A percentile compares a stretch with the other conserved stretches of the same genome.
Conservation (phyloP, 2,797 vertebrate species). For the Phalanger gymnotis region DNA sequence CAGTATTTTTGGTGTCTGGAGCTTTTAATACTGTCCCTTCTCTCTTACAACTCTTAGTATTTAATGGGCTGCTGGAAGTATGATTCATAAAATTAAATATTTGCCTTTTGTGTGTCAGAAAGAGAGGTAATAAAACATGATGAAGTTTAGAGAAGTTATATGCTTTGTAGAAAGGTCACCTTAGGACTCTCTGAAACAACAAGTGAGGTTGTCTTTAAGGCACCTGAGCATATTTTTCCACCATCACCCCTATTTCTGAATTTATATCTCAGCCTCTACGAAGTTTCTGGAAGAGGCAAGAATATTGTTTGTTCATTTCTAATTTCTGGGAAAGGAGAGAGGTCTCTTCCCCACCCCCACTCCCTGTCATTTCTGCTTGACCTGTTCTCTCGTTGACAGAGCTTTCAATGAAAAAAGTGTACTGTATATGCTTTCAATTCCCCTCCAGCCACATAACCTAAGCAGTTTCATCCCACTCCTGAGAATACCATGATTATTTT, state of each 20-base stretch:
- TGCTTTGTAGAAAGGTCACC: conserved; percentile 45
- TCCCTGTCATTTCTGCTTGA: conserved; percentile 17
- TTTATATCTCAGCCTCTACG: conserved; percentile 41
- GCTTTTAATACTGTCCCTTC: conserved; percentile 47
- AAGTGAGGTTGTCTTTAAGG: conserved; percentile 50
- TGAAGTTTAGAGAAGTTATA: conserved; percentile 47
- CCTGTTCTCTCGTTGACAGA: conserved; percentile 52
- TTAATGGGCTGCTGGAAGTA: conserved; percentile 11
- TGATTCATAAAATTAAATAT: conserved; percentile 35
- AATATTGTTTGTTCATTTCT: conserved; percentile 53
- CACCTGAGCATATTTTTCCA: conserved; percentile 53
- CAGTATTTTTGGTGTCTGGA: conserved; percentile 31
- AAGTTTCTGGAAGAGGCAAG: conserved; percentile 52
- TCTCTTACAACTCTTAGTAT: conserved; percentile 47
- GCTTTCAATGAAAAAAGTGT: conserved; percentile 21
- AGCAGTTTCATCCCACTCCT: conserved; percentile 1
- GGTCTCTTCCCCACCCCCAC: conserved; percentile 4
- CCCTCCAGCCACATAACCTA: background rate
- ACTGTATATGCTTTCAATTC: conserved; percentile 31
- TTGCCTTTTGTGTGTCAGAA: conserved; percentile 43
- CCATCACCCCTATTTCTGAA: conserved; percentile 40
- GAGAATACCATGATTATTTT: conserved; percentile 25
- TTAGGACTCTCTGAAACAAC: conserved; percentile 57
- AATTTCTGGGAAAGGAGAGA: conserved; percentile 50
- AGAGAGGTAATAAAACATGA: conserved; percentile 15